Evolutionary conservation across 2,888 invertebrate species (phyloP), one percentile per base, ranked within the genome.

Genomic region (Aleiodes alternator): DNA sequence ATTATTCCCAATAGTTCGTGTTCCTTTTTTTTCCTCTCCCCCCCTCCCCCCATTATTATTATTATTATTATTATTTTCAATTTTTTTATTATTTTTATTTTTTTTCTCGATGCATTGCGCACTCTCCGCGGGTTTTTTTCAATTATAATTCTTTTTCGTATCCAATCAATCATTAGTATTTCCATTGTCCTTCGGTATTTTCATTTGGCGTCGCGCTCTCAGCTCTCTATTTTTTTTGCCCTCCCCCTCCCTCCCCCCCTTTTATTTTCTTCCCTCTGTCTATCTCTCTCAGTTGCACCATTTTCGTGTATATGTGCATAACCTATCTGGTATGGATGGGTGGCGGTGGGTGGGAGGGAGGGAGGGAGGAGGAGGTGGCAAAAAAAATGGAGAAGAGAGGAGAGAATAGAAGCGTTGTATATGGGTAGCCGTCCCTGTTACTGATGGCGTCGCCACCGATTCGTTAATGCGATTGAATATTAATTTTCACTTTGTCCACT

Each of bases 91-190:
- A 31, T 70, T 70, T 43, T 73, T 73, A 57, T 76, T 69, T 69
- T 68, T 78, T 71, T 78, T 78, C 76, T 70, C 72, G 64, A 75
- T 83, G 83, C 85, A 84, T 64, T 48, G 64, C 64, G 43, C 43
- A 64, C 64, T 64, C 85, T 83, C 81, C 83, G 86, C 84, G 85
- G 86, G 87, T 88, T 88, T 88, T 88, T 89, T 89, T 89, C 88
- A 88, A 89, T 88, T 89, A 89, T 89, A 88, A 89, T 89, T 89
- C 88, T 88, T 89, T 89, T 88, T 89, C 88, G 88, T 89, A 88
- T 89, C 88, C 89, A 89, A 89, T 89, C 89, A 89, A 89, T 89
- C 89, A 89, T 89, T 89, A 89, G 88, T 89, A 89, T 89, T 89
- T 88, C 89, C 89, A 89, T 89, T 89, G 89, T 89, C 87, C 87